Percentiles rank a stretch among this genome's conserved stretches.
These are phyloP conservation scores for Oreochromis mossambicus DNA, from an alignment of 2,797 vertebrate species.

Conservation along the genomic window DNA sequence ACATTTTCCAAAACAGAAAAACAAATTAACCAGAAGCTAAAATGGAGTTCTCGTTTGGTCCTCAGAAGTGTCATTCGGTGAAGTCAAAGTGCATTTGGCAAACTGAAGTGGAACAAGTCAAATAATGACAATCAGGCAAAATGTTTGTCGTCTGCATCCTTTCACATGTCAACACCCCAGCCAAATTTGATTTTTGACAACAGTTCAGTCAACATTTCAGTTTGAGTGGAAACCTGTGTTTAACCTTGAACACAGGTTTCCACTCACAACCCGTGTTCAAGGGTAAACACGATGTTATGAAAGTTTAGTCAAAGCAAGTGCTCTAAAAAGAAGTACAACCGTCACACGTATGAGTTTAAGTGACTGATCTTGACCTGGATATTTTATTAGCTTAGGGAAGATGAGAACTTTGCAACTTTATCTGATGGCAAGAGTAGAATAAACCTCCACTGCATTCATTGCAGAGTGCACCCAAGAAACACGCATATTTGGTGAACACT, in stretches of 20 bases:
- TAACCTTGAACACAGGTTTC: constrained; percentile 4
- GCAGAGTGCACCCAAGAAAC: constrained; percentile 34
- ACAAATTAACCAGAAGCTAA: constrained; percentile 4
- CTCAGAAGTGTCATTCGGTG: constrained; percentile 39
- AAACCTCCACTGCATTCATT: constrained; percentile 17
- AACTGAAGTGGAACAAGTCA: constrained; percentile 19
- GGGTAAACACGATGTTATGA: constrained; percentile 1
- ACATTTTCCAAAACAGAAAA: constrained; percentile 6
- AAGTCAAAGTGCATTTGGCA: constrained; percentile 65
- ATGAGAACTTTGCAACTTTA: constrained; percentile 19
- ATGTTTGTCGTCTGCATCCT: constrained; percentile 41
- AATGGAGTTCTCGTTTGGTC: constrained; percentile 16
- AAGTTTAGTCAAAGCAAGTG: background rate
- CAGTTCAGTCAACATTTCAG: constrained; percentile 34
- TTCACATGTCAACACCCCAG: constrained; percentile 28
- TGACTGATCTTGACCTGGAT: constrained; percentile 38
- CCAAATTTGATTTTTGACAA: constrained; percentile 44
- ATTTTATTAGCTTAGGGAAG: constrained; percentile 30
- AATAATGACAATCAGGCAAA: constrained; percentile 37
- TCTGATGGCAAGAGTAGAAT: background rate
- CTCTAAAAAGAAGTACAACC: background rate
- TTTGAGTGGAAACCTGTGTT: constrained; percentile 8
- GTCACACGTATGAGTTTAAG: constrained; percentile 4
- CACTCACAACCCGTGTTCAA: constrained; percentile 20
- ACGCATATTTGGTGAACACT: constrained; percentile 25